Percentiles rank a stretch among this genome's conserved stretches.
These are phyloP conservation scores for Torymus tubicola DNA, from an alignment of 2,888 invertebrate species.

Conservation along the genomic window DNA sequence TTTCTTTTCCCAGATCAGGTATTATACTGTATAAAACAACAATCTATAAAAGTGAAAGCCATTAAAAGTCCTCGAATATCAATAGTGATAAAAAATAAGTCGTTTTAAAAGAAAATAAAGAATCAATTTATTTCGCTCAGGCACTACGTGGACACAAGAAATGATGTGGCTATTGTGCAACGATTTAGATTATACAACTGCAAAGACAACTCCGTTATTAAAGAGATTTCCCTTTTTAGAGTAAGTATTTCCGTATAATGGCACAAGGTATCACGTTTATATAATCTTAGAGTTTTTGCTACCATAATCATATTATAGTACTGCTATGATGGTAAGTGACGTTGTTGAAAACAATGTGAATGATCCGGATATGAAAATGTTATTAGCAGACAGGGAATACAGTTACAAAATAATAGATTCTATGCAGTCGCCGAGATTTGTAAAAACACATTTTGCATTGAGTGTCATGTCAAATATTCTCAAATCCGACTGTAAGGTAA, in stretches of 20 bases:
- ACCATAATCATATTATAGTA: not conserved
- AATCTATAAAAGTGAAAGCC: not conserved
- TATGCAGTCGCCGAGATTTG: slow-evolving; percentile 76
- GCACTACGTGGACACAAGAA: slow-evolving; percentile 24
- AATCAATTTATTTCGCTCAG: not conserved
- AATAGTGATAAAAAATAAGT: not conserved
- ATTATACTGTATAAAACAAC: not conserved
- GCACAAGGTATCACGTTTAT: not conserved
- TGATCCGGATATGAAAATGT: not conserved
- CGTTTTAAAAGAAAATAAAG: too few relatives aligned
- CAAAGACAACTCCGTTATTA: slow-evolving; percentile 1
- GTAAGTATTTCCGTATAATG: slow-evolving; percentile 2
- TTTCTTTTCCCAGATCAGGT: slow-evolving; percentile 84
- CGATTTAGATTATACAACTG: slow-evolving; percentile 5
- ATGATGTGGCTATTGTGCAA: slow-evolving; percentile 20
- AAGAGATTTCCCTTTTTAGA: slow-evolving; percentile 28
- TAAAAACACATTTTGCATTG: slow-evolving; percentile 85
- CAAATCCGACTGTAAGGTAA: slow-evolving; percentile 35
- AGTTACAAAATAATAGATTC: not conserved
- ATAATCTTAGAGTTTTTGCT: not conserved
- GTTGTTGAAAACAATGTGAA: not conserved
- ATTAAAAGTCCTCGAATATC: not conserved
- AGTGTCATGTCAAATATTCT: slow-evolving; percentile 79
- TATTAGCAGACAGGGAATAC: not conserved
- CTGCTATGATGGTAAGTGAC: not conserved